Evolutionary conservation across 2,888 invertebrate species (phyloP).

Genomic region (Lasioglossum pauxillum): DNA sequence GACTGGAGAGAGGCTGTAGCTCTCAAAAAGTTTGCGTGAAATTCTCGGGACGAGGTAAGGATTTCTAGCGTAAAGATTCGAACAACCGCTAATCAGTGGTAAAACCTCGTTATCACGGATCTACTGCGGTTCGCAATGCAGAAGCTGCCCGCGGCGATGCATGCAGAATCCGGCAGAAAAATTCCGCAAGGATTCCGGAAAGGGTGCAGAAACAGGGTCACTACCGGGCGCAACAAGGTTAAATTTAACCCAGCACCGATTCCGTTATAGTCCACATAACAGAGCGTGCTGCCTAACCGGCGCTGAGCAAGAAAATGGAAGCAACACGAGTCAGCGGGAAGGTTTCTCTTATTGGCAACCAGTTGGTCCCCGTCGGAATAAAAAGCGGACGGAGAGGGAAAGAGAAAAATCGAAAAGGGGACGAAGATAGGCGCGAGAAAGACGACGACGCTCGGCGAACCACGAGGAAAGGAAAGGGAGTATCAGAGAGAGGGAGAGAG

Average conservation of each 20-base stretch:
- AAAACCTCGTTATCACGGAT: background rate
- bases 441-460: background rate
- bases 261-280: slow-evolving; percentile 71
- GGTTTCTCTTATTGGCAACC: slow-evolving; percentile 69
- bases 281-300: slow-evolving; percentile 55
- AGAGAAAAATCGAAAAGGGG: slow-evolving; percentile 14
- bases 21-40: background rate
- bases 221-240: slow-evolving; percentile 48
- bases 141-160: background rate
- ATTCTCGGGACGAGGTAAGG: background rate
- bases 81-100: slow-evolving; percentile 2
- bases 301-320: slow-evolving; percentile 62
- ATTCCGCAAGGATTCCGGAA: slow-evolving; percentile 42
- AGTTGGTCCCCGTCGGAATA: slow-evolving; percentile 46
- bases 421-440: slow-evolving; percentile 21
- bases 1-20: too few species aligned
- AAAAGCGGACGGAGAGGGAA: slow-evolving; percentile 24
- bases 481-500: background rate
- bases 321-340: slow-evolving; percentile 43
- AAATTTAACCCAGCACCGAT: slow-evolving; percentile 68
- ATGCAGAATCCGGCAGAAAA: slow-evolving; percentile 8
- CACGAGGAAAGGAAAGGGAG: background rate
- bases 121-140: background rate
- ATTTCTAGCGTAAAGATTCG: background rate
- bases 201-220: slow-evolving; percentile 53